Conservation (phyloP, 2,113 vertebrate genomes). For the Hemibagrus wyckioides region DNA sequence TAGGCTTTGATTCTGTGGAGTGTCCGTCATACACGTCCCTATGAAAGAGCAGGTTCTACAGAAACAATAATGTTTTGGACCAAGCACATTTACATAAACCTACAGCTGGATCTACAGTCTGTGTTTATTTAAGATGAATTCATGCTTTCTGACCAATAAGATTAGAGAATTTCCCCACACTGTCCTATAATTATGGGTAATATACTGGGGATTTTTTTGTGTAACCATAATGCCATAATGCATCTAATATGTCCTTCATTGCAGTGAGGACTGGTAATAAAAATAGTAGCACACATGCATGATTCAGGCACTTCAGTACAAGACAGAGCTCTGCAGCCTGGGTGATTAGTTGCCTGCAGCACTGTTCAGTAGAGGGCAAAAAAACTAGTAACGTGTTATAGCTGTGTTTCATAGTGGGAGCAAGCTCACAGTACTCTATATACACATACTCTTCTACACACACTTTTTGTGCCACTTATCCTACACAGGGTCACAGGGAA, state of each 20-base stretch:
- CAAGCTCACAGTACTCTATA: no score
- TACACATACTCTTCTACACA: no score
- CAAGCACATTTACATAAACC: no score
- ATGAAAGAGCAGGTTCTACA: no score
- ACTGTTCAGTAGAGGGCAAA: not conserved
- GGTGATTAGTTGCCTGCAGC: slow-evolving; percentile 3
- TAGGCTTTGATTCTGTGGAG: no score
- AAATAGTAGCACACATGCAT: not conserved
- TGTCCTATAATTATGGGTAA: not conserved
- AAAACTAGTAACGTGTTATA: not conserved
- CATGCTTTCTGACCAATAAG: not conserved
- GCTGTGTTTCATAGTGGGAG: not conserved
- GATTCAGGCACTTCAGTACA: slow-evolving; percentile 8
- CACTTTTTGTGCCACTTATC: no score
- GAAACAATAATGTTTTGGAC: no score
- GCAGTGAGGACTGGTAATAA: not conserved
- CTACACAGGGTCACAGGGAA: no score
- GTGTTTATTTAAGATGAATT: not conserved
- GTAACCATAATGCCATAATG: not conserved
- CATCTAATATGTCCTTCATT: not conserved
- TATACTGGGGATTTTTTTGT: not conserved
- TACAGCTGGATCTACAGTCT: no score
- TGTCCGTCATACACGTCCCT: no score
- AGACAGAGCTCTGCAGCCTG: not conserved
- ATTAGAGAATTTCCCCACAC: not conserved